These are phyloP conservation scores for Andrena trimmerana DNA, from an alignment of 2,888 invertebrate genomes.

Conservation along the genomic window DNA sequence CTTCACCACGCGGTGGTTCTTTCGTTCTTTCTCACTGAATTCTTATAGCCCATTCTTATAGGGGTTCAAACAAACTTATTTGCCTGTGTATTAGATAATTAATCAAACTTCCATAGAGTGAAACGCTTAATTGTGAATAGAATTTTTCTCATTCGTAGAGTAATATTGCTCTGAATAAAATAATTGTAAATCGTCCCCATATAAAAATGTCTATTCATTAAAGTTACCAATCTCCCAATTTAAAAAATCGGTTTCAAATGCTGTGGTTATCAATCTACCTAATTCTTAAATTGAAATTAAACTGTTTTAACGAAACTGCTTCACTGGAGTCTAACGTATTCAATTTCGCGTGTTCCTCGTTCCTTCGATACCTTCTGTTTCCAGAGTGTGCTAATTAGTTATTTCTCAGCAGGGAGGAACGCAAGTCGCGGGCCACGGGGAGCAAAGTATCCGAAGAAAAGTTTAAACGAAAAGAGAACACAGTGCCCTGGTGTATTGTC, in stretches of 20 bases:
- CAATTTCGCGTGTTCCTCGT: background rate
- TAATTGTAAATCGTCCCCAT: background rate
- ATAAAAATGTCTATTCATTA: background rate
- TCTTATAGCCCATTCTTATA: slow-evolving; percentile 19
- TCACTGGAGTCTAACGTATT: background rate
- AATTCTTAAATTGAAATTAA: too few species aligned
- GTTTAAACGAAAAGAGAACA: background rate
- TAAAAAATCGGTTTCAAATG: background rate
- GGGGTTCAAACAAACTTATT: slow-evolving; percentile 18
- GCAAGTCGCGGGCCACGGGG: background rate
- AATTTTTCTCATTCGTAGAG: background rate
- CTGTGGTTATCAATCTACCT: background rate
- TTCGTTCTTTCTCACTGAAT: background rate
- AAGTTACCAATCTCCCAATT: background rate
- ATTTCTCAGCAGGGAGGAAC: background rate
- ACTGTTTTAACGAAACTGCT: background rate
- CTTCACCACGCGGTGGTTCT: slow-evolving; percentile 32
- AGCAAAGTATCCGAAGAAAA: background rate
- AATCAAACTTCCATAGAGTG: slow-evolving; percentile 23
- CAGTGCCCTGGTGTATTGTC: background rate
- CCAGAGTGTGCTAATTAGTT: background rate
- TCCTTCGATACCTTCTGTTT: background rate
- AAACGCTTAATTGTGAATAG: background rate
- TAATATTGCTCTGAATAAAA: background rate
- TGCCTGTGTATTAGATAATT: slow-evolving; percentile 26